Conservation (phyloP, 92 coral and sea anemone species). For the Palythoa heliodiscus region DNA sequence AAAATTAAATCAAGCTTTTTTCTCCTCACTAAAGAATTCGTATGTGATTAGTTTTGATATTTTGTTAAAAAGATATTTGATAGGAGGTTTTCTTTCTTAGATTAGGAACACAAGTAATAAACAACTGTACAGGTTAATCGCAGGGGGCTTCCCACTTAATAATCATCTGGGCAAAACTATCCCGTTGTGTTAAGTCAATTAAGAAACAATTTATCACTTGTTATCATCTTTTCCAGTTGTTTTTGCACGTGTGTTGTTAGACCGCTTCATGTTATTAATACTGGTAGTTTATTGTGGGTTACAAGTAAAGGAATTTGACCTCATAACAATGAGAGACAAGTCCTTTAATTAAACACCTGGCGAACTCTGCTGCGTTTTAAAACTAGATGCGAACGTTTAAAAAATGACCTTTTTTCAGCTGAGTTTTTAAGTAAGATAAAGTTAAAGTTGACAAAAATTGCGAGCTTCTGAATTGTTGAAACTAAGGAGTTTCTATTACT, state of each 20-base stretch:
- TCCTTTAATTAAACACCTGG: background rate
- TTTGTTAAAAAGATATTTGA: background rate
- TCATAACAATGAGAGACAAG: background rate
- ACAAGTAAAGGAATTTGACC: conserved; percentile 12
- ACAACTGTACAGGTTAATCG: conserved; percentile 3
- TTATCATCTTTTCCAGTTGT: conserved; percentile 18
- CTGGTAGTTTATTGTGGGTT: background rate
- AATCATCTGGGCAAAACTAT: conserved; percentile 11
- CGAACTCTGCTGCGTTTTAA: background rate
- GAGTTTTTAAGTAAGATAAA: too few species aligned
- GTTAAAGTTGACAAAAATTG: too few species aligned
- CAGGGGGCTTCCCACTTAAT: background rate
- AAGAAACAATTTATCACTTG: conserved; percentile 38
- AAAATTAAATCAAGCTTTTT: too few species aligned
- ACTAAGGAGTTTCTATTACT: too few species aligned
- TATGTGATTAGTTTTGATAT: too few species aligned
- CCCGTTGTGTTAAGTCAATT: conserved; percentile 36
- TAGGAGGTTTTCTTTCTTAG: background rate
- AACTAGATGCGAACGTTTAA: background rate
- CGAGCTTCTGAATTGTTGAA: too few species aligned
- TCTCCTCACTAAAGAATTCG: too few species aligned
- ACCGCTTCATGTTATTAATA: background rate
- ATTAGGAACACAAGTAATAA: background rate
- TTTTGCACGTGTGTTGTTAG: conserved; percentile 32
- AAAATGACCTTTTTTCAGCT: too few species aligned